Conservation (phyloP, 2,113 vertebrate species). For the Tragelaphus imberbis region DNA sequence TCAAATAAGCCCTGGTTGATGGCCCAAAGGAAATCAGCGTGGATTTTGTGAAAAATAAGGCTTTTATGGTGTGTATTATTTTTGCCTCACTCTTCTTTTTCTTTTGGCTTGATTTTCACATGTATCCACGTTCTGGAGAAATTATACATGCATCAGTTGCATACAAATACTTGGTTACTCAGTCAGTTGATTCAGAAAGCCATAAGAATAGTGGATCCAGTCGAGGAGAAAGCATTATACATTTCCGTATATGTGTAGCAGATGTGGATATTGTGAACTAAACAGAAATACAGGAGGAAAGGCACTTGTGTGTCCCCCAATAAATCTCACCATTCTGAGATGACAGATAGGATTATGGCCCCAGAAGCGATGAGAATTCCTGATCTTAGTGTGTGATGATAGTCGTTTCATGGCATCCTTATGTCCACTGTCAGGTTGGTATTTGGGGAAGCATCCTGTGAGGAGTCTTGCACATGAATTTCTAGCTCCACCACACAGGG, state of each 20-base stretch:
- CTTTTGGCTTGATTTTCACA: neutral
- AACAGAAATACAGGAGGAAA: neutral
- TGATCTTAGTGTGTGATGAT: neutral
- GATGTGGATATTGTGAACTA: neutral
- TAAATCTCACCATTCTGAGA: neutral
- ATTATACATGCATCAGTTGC: neutral
- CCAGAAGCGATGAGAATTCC: neutral
- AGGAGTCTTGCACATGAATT: neutral
- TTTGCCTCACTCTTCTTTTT: neutral
- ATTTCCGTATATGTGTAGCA: neutral
- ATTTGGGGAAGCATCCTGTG: neutral
- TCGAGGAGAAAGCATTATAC: neutral
- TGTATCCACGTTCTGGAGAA: neutral
- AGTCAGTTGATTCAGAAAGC: neutral
- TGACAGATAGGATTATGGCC: neutral
- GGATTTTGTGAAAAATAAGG: neutral
- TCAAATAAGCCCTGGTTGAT: neutral
- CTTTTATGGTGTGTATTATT: neutral
- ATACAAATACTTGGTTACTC: neutral
- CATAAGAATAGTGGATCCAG: neutral
- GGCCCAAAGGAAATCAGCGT: neutral
- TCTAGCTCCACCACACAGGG: fast-evolving
- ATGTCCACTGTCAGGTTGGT: neutral
- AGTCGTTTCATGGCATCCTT: neutral
- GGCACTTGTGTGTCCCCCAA: neutral